Conservation (phyloP, 2,797 vertebrate genomes). For the Lagorchestes hirsutus region DNA sequence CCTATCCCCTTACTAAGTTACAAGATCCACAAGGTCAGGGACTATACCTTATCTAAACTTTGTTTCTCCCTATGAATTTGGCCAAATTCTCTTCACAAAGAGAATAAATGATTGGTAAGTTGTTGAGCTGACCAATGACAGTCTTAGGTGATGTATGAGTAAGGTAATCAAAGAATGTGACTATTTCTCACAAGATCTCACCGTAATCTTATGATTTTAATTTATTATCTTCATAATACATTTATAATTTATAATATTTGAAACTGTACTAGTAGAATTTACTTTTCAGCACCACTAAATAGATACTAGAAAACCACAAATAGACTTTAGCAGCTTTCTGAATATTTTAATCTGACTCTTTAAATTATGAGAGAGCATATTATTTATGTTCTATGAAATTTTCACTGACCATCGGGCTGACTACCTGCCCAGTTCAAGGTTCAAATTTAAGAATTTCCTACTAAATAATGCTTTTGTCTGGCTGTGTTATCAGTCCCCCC, state of each 20-base stretch:
- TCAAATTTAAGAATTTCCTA: neutral
- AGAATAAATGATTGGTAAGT: neutral
- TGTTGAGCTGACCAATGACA: neutral
- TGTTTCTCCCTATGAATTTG: neutral
- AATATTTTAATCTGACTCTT: neutral
- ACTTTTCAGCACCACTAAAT: neutral
- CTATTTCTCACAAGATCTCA: neutral
- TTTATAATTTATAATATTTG: neutral
- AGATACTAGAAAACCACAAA: neutral
- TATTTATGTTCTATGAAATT: neutral
- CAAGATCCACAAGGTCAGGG: neutral
- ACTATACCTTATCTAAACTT: neutral
- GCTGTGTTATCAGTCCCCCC: accelerated
- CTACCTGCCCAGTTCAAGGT: neutral
- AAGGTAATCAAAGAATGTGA: neutral
- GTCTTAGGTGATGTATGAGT: neutral
- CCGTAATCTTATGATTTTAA: neutral
- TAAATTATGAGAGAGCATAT: neutral
- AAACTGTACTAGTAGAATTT: neutral
- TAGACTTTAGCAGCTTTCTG: neutral
- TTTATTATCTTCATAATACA: neutral
- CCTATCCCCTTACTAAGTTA: neutral
- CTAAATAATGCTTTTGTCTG: neutral
- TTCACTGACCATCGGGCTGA: neutral
- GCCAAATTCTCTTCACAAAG: neutral